Evolutionary conservation across 1,140 invertebrate species (phyloP).

Genomic region (Kradibia gibbosae): DNA sequence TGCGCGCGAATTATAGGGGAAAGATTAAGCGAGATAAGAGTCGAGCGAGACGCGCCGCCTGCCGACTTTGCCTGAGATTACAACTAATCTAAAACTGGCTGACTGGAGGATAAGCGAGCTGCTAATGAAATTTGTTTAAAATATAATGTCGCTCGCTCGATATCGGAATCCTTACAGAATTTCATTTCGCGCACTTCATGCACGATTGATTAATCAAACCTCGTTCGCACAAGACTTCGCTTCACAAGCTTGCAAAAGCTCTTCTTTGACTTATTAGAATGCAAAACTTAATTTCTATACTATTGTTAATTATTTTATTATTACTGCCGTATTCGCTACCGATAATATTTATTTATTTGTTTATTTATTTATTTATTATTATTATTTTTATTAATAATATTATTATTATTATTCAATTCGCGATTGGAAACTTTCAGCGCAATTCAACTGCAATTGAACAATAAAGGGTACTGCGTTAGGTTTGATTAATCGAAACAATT

Average conservation of each 20-base stretch:
- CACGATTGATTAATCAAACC: background rate
- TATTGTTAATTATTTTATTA: background rate
- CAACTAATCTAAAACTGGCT: conserved; percentile 42
- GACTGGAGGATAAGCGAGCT: conserved; percentile 13
- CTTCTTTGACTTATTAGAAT: background rate
- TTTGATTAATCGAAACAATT: conserved; percentile 24
- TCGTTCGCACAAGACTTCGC: background rate
- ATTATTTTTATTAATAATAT: background rate
- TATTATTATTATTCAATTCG: background rate
- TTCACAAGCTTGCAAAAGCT: background rate
- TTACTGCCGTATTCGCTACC: too few species aligned
- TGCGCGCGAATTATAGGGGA: conserved; percentile 1
- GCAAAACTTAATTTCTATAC: background rate
- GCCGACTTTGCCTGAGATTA: conserved; percentile 34
- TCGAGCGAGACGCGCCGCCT: background rate
- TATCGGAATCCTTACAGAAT: conserved; percentile 18
- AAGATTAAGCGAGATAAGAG: background rate
- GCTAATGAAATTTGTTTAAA: conserved; percentile 24
- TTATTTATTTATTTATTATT: too few species aligned
- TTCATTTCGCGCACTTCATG: background rate
- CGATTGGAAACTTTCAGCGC: background rate
- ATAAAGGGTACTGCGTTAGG: background rate
- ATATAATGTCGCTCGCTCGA: background rate
- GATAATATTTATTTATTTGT: too few species aligned
- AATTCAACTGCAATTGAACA: background rate